Conservation (phyloP, 1,140 invertebrate species). For the Popillia japonica region DNA sequence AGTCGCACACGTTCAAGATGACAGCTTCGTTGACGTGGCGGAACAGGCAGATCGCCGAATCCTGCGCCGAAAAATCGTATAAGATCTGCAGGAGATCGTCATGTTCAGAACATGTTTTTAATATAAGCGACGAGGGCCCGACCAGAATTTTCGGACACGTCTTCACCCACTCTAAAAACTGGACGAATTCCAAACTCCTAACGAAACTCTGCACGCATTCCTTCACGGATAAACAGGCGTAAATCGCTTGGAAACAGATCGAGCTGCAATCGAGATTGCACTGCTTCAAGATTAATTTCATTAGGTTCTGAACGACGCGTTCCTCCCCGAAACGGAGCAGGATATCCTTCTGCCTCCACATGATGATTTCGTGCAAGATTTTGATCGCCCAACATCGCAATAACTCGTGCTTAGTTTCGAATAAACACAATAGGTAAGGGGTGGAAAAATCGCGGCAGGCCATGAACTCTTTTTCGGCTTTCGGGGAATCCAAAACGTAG, state of each 20-base stretch:
- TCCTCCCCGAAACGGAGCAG: slow-evolving; percentile 43
- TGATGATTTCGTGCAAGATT: slow-evolving; percentile 47
- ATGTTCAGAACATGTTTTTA: slow-evolving; percentile 47
- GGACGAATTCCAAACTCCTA: slow-evolving; percentile 50
- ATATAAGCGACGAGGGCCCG: slow-evolving; percentile 42
- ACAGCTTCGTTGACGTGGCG: slow-evolving; percentile 47
- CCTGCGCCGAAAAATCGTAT: slow-evolving; percentile 53
- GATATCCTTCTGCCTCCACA: slow-evolving; percentile 44
- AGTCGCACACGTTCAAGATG: slow-evolving; percentile 48
- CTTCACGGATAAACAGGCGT: slow-evolving; percentile 48
- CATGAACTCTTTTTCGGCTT: slow-evolving; percentile 43
- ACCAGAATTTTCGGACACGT: slow-evolving; percentile 46
- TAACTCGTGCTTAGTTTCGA: slow-evolving; percentile 43
- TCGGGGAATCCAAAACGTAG: slow-evolving; percentile 45
- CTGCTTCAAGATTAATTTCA: slow-evolving; percentile 47
- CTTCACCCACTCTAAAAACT: slow-evolving; percentile 53
- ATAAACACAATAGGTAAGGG: slow-evolving; percentile 43
- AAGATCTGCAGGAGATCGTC: slow-evolving; percentile 46
- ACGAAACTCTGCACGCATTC: slow-evolving; percentile 49
- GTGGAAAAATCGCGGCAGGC: slow-evolving; percentile 43
- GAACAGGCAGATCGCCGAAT: slow-evolving; percentile 50
- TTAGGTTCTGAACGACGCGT: slow-evolving; percentile 48
- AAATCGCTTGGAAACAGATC: slow-evolving; percentile 45
- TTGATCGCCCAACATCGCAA: slow-evolving; percentile 39
- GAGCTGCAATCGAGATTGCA: slow-evolving; percentile 39